Conservation (phyloP, 2,113 vertebrate genomes). For the Phoenicopterus ruber region DNA sequence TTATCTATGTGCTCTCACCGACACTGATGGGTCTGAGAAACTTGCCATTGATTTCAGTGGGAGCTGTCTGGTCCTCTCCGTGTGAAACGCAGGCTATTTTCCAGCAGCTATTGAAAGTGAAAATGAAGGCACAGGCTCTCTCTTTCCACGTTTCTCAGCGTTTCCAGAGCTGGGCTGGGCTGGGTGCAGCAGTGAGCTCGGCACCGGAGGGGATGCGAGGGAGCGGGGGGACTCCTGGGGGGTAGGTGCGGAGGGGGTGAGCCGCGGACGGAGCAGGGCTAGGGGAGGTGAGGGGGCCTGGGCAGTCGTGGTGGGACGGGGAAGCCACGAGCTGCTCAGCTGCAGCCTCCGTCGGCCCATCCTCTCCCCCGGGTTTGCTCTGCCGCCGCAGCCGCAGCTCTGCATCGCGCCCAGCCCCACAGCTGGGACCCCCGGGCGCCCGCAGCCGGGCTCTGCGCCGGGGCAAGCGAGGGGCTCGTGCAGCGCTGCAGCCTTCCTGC, state of each 20-base stretch:
- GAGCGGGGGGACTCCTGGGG: too few relatives aligned
- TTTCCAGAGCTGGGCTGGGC: neutral
- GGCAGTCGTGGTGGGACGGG: neutral
- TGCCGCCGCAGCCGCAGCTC: neutral
- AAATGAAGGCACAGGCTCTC: neutral
- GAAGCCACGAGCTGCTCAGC: neutral
- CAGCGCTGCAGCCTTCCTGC: neutral
- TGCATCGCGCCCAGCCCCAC: accelerated
- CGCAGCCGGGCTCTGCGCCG: accelerated
- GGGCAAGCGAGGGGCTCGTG: neutral
- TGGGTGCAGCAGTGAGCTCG: neutral
- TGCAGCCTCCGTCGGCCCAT: neutral
- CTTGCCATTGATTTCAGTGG: neutral
- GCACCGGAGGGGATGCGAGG: accelerated
- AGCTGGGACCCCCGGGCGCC: neutral
- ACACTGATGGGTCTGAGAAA: neutral
- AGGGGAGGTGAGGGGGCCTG: neutral
- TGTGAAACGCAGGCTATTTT: neutral
- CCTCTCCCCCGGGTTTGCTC: neutral
- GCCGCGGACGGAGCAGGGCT: neutral
- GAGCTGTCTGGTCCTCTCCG: neutral
- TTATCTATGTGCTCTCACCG: neutral
- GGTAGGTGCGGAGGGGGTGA: too few relatives aligned
- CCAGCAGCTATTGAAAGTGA: neutral
- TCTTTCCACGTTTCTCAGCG: neutral